Evolutionary conservation across 2,797 vertebrate genomes (phyloP).

Genomic region (Sebastes baramenuke): DNA sequence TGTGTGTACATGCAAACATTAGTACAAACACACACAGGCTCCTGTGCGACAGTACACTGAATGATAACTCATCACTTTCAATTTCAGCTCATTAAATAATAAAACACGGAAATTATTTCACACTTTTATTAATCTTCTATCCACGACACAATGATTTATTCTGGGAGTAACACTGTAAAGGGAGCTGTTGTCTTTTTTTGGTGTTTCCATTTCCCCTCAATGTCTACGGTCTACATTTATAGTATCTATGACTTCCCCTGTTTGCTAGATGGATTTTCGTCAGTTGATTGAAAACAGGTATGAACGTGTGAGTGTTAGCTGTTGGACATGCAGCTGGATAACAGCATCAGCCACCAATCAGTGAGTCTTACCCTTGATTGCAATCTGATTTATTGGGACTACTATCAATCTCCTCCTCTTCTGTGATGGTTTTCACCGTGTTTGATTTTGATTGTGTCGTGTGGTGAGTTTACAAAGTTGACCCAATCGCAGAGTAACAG

Average conservation of each 20-base stretch:
- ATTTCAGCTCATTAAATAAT: background rate
- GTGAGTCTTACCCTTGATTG: background rate
- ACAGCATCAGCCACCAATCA: background rate
- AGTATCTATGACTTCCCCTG: background rate
- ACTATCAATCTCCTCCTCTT: background rate
- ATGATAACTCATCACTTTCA: background rate
- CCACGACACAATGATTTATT: background rate
- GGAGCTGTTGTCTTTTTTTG: background rate
- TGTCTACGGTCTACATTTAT: background rate
- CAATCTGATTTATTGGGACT: background rate
- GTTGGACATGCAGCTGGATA: background rate
- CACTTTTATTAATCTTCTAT: background rate
- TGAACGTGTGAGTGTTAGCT: background rate
- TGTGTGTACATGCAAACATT: background rate
- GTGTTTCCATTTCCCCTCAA: background rate
- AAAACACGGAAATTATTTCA: background rate
- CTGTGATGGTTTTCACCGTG: background rate
- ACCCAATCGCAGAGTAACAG: too few species aligned
- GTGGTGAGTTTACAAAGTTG: too few species aligned
- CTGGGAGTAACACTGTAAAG: background rate
- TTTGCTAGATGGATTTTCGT: background rate
- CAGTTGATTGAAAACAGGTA: background rate
- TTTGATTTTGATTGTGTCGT: background rate
- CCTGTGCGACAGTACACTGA: background rate
- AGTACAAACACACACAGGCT: background rate